Conservation (phyloP, 2,113 vertebrate species). For the Brienomyrus brachyistius region DNA sequence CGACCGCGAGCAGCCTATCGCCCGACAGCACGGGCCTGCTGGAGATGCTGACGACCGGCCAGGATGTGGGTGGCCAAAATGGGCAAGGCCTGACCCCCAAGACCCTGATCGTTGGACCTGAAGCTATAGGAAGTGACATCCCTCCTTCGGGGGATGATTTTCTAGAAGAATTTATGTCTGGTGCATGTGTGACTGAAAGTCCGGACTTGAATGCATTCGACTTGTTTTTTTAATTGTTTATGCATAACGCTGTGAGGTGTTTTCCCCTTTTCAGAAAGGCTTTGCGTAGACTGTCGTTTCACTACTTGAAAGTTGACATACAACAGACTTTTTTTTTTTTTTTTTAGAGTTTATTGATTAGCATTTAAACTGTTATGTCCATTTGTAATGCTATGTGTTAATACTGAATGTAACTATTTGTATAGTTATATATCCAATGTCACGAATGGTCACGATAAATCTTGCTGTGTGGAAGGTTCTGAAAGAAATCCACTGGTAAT, state of each 20-base stretch:
- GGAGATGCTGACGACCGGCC: constrained; percentile 56
- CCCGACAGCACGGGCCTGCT: constrained; percentile 63
- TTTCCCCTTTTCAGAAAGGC: background rate
- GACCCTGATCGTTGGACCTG: no score
- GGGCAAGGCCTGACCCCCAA: background rate
- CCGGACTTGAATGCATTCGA: constrained; percentile 70
- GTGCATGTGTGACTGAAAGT: constrained; percentile 56
- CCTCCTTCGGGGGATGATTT: constrained; percentile 57
- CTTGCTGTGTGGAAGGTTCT: background rate
- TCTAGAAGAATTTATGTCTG: constrained; percentile 72
- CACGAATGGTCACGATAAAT: background rate
- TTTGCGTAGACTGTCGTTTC: background rate
- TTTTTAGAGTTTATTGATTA: constrained; percentile 32
- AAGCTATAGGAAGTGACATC: constrained; percentile 27
- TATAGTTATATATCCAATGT: background rate
- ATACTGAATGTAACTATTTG: background rate
- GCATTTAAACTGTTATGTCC: constrained; percentile 31
- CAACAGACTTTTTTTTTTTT: background rate
- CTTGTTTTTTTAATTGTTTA: constrained; percentile 63
- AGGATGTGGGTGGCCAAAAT: constrained; percentile 23
- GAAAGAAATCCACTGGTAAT: background rate
- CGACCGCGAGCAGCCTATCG: constrained; percentile 56
- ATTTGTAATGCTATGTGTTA: background rate
- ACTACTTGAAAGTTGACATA: background rate
- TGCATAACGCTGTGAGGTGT: background rate